Base-by-base conservation (phyloP, 2,888 invertebrate genomes). In the Watsonalla binaria region DNA sequence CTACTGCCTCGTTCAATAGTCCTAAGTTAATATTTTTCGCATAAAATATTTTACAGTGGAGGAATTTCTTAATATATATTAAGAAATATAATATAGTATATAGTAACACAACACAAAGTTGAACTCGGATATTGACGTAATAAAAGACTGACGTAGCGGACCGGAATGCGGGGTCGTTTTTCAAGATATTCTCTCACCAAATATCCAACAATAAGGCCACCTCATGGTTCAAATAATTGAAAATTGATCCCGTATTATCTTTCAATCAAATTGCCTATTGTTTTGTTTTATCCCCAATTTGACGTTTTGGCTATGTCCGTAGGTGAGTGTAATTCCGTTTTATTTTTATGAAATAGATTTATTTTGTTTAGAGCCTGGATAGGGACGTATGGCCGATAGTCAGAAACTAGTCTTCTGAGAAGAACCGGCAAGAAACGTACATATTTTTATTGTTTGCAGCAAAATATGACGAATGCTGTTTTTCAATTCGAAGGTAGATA, bases 141-240 rank as follows among this genome's bases (percentile, higher is more conserved):
- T 68, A 70, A 71, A 65, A 52, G 57, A 55, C 48, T 54, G 54
- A 55, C 60, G 57, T 53, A 59, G 64, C 57, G 63, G 68, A 61
- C 62, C 59, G 62, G 65, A 72, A 72, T 68, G 65, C 60, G 60
- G 51, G 58, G 58, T 65, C 63, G 68, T 72, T 68, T 70, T 72
- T 69, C 72, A 67, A 61, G 58, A 63, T 57, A 60, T 63, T 63
- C 70, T 64, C 58, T 55, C 61, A 48, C 57, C 63, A 66, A 69
- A 74, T 60, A 72, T 63, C 56, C 55, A 11, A 60, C 58, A 65
- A 65, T 62, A 63, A 62, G 50, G 57, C 58, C 51, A 54, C 61
- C 63, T 60, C 64, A 58, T 61, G 47, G 56, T 60, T 65, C 57
- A 64, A 65, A 68, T 70, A 74, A 69, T 74, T 65, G 65, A 64